Percentiles rank a stretch among this genome's conserved stretches.
phyloP scores from a whole-genome alignment of 2,888 invertebrate species.

The Epistrophe eligans region DNA sequence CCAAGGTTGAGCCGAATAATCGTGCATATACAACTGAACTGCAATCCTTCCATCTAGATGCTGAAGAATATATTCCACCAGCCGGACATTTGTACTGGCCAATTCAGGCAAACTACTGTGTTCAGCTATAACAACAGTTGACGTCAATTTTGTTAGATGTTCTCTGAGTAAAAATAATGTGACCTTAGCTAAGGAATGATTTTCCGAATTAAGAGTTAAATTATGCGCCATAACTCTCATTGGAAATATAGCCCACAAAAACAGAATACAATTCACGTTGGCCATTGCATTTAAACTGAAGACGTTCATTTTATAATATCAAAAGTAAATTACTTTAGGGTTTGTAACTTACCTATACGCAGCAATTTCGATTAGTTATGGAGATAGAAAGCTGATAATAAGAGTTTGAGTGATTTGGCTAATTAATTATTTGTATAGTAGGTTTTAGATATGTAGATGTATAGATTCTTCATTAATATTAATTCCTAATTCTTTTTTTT shows the following conservation, averaged over 20 bases:
- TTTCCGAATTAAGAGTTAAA: neutral
- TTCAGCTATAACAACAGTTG: slow-evolving; percentile 41
- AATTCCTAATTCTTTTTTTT: neutral
- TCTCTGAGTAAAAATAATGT: slow-evolving; percentile 5
- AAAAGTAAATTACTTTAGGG: neutral
- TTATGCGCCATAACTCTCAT: neutral
- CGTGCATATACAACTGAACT: slow-evolving; percentile 77
- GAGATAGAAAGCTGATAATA: slow-evolving; percentile 11
- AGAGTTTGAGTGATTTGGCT: neutral
- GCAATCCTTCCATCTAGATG: slow-evolving; percentile 70
- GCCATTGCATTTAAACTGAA: slow-evolving; percentile 3
- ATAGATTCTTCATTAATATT: neutral
- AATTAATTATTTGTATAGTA: neutral
- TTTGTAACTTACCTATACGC: neutral
- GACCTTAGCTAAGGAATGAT: neutral
- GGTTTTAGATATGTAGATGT: neutral
- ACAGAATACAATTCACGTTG: neutral
- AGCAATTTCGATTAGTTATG: neutral
- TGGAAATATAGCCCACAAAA: neutral
- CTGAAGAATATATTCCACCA: slow-evolving; percentile 72
- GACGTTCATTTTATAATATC: neutral
- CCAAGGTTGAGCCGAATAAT: slow-evolving; percentile 69
- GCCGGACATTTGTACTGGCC: neutral
- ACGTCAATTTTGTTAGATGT: slow-evolving; percentile 2
- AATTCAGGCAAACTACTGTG: neutral